Evolutionary conservation across 1,140 invertebrate species (phyloP).

Genomic region (Hylyphantes graminicola): DNA sequence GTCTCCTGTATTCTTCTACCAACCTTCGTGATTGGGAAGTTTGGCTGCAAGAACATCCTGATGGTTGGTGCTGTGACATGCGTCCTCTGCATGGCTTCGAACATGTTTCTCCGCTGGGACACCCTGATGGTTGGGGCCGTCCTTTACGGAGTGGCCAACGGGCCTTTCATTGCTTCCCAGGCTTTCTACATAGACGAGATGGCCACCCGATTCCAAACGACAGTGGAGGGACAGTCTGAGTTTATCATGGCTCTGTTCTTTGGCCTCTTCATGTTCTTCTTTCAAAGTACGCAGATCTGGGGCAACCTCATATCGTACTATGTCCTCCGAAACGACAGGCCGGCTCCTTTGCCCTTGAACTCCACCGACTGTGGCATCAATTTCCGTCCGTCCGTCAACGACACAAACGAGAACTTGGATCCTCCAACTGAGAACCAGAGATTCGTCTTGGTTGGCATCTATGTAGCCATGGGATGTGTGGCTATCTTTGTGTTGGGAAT

Average conservation of each 20-base stretch:
- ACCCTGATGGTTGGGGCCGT: constrained; percentile 68
- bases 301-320: constrained; percentile 40
- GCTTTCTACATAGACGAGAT: constrained; percentile 71
- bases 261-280: constrained; percentile 16
- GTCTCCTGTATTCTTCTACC: constrained; percentile 16
- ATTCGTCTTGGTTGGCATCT: constrained; percentile 88
- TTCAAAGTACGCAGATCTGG: constrained; percentile 1
- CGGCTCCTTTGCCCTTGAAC: neutral
- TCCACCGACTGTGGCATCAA: neutral
- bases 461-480: constrained; percentile 84
- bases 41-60: constrained; percentile 69
- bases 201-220: constrained; percentile 60
- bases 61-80: constrained; percentile 66
- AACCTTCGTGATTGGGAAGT: constrained; percentile 52
- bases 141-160: constrained; percentile 68
- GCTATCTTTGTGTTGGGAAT: constrained; percentile 84
- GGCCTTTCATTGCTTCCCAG: constrained; percentile 71
- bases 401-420: constrained; percentile 4
- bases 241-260: constrained; percentile 36
- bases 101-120: constrained; percentile 65
- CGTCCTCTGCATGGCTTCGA: constrained; percentile 67
- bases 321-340: constrained; percentile 18
- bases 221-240: neutral
- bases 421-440: constrained; percentile 76
- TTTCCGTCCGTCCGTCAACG: neutral